These are phyloP conservation scores for Theocolax elegans DNA, from an alignment of 1,140 invertebrate species.

Conservation along the genomic window DNA sequence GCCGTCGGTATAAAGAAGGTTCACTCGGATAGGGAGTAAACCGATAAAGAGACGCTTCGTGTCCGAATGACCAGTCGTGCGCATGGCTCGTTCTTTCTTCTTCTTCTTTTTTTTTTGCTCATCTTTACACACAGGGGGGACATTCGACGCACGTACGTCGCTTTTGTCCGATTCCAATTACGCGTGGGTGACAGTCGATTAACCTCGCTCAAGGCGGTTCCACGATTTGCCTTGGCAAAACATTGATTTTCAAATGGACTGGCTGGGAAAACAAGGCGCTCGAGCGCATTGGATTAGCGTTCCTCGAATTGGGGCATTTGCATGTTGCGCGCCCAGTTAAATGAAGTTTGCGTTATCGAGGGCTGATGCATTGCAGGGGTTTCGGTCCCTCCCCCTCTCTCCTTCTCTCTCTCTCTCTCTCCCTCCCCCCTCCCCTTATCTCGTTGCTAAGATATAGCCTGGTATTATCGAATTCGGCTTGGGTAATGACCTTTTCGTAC, in stretches of 20 bases:
- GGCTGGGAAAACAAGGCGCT: neutral
- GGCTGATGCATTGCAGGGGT: too few relatives aligned
- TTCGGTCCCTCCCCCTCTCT: constrained; percentile 1
- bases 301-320: neutral
- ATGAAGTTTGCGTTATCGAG: neutral
- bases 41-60: neutral
- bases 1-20: too few relatives aligned
- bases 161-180: constrained; percentile 21
- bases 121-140: neutral
- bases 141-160: constrained; percentile 17
- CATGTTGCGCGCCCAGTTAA: neutral
- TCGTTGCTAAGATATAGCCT: too few relatives aligned
- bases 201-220: neutral
- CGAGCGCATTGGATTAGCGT: neutral
- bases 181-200: constrained; percentile 12
- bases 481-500: too few relatives aligned
- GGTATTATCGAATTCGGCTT: too few relatives aligned
- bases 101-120: too few relatives aligned
- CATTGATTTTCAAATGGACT: constrained; percentile 26
- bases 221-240: neutral
- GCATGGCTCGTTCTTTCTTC: neutral
- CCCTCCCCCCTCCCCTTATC: neutral
- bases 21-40: too few relatives aligned
- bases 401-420: neutral
- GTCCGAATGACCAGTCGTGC: neutral